These are phyloP conservation scores for Aphodius granarius DNA, from an alignment of 2,888 invertebrate species.

Conservation along the genomic window DNA sequence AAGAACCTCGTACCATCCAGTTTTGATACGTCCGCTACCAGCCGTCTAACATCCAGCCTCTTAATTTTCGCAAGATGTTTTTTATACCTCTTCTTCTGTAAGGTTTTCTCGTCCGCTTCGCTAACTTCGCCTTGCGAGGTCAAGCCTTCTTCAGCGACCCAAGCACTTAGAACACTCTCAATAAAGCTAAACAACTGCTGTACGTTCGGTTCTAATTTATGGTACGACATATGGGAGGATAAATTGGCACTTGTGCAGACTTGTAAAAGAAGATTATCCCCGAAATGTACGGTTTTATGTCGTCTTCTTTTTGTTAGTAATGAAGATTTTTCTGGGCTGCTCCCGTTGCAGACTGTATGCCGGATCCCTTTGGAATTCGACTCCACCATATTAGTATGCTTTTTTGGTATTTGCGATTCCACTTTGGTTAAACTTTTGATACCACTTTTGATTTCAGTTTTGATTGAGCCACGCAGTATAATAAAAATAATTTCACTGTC, in stretches of 20 bases:
- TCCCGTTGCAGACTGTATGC: slow-evolving; percentile 47
- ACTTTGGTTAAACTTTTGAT: too few relatives aligned
- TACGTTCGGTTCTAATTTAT: slow-evolving; percentile 73
- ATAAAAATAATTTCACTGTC: background rate
- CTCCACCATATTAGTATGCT: slow-evolving; percentile 48
- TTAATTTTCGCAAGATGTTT: slow-evolving; percentile 68
- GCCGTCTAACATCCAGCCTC: slow-evolving; percentile 67
- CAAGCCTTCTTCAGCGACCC: slow-evolving; percentile 74
- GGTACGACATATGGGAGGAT: slow-evolving; percentile 50
- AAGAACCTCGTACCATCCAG: slow-evolving; percentile 67
- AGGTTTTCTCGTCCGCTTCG: slow-evolving; percentile 70
- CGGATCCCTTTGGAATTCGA: slow-evolving; percentile 49
- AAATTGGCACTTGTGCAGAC: slow-evolving; percentile 71
- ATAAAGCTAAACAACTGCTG: slow-evolving; percentile 82
- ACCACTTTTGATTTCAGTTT: too few relatives aligned
- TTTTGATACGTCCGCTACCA: slow-evolving; percentile 72
- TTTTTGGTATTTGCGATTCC: background rate
- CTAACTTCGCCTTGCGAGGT: slow-evolving; percentile 74
- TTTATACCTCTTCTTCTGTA: slow-evolving; percentile 60
- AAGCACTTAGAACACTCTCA: slow-evolving; percentile 76
- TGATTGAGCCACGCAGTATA: background rate
- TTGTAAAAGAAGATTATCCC: slow-evolving; percentile 73
- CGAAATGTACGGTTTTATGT: slow-evolving; percentile 79
- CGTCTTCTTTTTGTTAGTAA: slow-evolving; percentile 68
- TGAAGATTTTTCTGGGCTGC: slow-evolving; percentile 48